Conservation (phyloP, 2,113 vertebrate genomes). For the Hucho hucho region DNA sequence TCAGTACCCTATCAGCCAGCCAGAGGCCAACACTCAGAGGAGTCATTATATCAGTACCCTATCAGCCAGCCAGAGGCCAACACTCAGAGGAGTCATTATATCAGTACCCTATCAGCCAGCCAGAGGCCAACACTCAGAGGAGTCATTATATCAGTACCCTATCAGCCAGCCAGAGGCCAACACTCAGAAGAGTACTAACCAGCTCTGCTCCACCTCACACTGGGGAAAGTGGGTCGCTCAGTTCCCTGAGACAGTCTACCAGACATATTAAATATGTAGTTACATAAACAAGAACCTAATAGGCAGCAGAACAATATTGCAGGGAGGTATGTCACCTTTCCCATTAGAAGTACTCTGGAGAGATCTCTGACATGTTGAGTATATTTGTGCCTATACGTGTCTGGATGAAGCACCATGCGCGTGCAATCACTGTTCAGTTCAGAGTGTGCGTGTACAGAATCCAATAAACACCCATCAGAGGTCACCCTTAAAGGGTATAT, state of each 20-base stretch:
- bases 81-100: too few relatives aligned
- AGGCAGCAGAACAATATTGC: not conserved
- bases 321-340: constrained; percentile 1
- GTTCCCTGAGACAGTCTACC: not conserved
- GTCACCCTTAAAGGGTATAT: not conserved
- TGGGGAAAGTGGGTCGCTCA: constrained; percentile 27
- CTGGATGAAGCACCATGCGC: too few relatives aligned
- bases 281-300: constrained; percentile 11
- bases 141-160: too few relatives aligned
- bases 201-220: constrained; percentile 1
- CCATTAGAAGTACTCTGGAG: not conserved
- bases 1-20: too few relatives aligned
- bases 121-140: too few relatives aligned
- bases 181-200: not conserved
- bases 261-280: constrained; percentile 8
- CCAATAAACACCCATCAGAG: too few relatives aligned
- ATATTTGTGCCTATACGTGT: not conserved
- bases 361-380: not conserved
- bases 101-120: too few relatives aligned
- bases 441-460: not conserved
- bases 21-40: too few relatives aligned
- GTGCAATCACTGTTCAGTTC: not conserved
- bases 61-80: not conserved
- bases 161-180: too few relatives aligned
- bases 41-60: not conserved